A percentile compares a stretch with the other conserved stretches of the same genome.
Evolutionary conservation across 2,113 vertebrate species (phyloP).

Genomic region (Pelecanoides urinatrix): DNA sequence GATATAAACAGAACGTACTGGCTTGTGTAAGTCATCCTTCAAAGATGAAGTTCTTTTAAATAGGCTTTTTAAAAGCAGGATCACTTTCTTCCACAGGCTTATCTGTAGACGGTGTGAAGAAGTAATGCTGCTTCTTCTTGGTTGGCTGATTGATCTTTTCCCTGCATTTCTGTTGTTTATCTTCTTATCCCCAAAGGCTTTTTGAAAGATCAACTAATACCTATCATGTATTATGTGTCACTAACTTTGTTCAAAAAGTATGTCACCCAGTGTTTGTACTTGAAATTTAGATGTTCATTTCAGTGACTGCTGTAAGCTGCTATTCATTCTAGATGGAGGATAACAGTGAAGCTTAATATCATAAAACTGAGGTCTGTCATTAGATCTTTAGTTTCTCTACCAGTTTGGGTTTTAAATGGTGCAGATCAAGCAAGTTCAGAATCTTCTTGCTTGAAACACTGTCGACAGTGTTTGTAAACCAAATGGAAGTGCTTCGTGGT

Average conservation of each 20-base stretch:
- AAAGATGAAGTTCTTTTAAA: neutral
- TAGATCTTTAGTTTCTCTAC: neutral
- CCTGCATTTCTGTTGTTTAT: neutral
- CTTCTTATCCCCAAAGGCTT: neutral
- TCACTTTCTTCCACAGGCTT: neutral
- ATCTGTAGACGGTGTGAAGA: neutral
- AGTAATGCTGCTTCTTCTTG: neutral
- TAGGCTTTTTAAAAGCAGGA: neutral
- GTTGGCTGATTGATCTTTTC: neutral
- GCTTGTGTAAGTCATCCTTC: neutral
- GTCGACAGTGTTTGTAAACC: neutral
- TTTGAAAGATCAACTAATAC: neutral
- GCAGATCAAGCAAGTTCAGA: neutral
- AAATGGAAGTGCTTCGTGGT: neutral
- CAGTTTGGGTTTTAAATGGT: neutral
- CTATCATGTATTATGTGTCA: neutral
- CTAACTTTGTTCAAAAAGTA: neutral
- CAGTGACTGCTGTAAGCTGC: neutral
- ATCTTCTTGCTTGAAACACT: neutral
- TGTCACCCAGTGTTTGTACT: neutral
- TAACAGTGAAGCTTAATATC: neutral
- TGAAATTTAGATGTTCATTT: neutral
- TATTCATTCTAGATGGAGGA: neutral
- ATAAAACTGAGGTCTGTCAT: neutral
- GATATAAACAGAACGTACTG: neutral